Evolutionary conservation across 2,797 vertebrate species (phyloP).

Genomic region (Ctenopoma kingsleyae): DNA sequence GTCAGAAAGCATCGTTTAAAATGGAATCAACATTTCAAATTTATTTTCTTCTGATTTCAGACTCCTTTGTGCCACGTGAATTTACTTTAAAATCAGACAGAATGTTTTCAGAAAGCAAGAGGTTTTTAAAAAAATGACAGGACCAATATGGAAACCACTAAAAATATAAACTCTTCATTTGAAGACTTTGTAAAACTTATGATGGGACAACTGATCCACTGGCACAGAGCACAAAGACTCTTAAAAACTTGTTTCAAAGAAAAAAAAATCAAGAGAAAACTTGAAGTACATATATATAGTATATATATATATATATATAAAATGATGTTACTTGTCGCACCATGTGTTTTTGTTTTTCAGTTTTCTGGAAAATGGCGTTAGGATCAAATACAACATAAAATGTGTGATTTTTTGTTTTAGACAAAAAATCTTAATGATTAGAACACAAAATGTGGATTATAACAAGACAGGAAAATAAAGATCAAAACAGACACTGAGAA

Average conservation of each 20-base stretch:
- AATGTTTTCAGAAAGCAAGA: constrained; percentile 57
- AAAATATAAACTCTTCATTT: constrained; percentile 19
- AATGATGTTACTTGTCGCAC: constrained; percentile 79
- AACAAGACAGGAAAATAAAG: constrained; percentile 41
- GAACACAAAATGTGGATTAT: constrained; percentile 48
- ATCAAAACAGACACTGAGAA: constrained; percentile 40
- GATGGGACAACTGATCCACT: constrained; percentile 23
- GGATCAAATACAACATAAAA: constrained; percentile 55
- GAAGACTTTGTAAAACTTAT: constrained; percentile 33
- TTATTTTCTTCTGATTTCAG: constrained; percentile 57
- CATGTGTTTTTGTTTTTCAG: constrained; percentile 77
- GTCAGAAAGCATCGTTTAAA: constrained; percentile 41
- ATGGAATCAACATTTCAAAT: constrained; percentile 15
- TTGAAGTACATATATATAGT: constrained; percentile 69
- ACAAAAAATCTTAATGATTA: constrained; percentile 47
- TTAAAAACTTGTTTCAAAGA: constrained; percentile 35
- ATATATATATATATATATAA: constrained; percentile 58
- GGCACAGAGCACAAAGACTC: constrained; percentile 54
- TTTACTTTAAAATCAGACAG: constrained; percentile 57
- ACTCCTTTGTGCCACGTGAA: constrained; percentile 66
- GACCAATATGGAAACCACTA: constrained; percentile 26
- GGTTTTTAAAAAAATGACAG: background rate
- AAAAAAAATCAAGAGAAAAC: constrained; percentile 50
- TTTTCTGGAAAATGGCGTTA: constrained; percentile 70
- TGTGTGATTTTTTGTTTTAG: constrained; percentile 63